A percentile compares a stretch with the other conserved stretches of the same genome.
Conservation (phyloP, 2,888 invertebrate species). For the Apodemia mormo region DNA sequence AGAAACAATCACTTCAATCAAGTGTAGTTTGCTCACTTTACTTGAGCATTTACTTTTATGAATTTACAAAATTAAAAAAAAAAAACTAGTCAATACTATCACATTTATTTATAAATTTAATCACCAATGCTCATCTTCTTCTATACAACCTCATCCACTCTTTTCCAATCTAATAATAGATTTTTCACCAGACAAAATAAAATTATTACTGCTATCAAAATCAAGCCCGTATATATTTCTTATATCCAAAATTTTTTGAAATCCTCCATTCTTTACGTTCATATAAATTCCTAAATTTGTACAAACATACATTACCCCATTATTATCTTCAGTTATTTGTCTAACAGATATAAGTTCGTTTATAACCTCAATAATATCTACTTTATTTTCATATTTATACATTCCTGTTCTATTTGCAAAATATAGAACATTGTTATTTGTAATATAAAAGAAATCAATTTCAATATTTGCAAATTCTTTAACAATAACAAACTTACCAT, state of each 20-base stretch:
- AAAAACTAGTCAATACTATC: not conserved
- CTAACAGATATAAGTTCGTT: not conserved
- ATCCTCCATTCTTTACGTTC: constrained; percentile 36
- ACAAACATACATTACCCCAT: constrained; percentile 53
- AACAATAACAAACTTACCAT: constrained; percentile 53
- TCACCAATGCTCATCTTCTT: not conserved
- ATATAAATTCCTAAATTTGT: constrained; percentile 55
- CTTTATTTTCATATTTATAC: not conserved
- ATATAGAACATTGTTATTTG: constrained; percentile 25
- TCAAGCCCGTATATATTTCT: not conserved
- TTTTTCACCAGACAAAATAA: not conserved
- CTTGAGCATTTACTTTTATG: too few relatives aligned
- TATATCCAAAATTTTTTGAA: constrained; percentile 45
- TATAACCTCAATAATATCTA: not conserved
- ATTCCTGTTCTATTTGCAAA: not conserved
- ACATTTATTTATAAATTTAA: not conserved
- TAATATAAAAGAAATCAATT: constrained; percentile 56
- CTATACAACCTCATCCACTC: not conserved
- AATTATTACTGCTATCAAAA: not conserved
- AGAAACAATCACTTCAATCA: too few relatives aligned
- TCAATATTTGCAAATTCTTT: constrained; percentile 58
- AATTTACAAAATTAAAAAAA: too few relatives aligned
- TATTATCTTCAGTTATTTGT: constrained; percentile 55
- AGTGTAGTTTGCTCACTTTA: too few relatives aligned
- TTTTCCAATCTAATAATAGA: not conserved